These are phyloP conservation scores for Drosophila subsilvestris DNA, from an alignment of 2,888 invertebrate species.

Conservation along the genomic window DNA sequence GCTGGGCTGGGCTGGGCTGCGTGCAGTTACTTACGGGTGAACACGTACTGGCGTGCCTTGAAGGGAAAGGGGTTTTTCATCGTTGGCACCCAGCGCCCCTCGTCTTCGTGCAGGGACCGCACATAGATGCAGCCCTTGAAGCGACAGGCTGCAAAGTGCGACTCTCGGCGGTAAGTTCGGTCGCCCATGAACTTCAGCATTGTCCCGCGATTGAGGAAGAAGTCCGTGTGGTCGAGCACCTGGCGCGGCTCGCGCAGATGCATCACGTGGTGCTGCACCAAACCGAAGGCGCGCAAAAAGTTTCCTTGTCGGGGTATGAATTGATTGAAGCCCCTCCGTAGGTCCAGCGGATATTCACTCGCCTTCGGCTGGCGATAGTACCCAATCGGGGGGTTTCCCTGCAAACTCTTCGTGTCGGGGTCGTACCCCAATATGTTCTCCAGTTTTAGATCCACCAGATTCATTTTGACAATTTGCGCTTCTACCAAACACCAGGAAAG, in stretches of 20 bases:
- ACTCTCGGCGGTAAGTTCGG: fast-evolving
- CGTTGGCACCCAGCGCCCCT: too few relatives aligned
- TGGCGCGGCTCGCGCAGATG: not conserved
- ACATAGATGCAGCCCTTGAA: constrained; percentile 19
- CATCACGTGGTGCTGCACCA: constrained; percentile 15
- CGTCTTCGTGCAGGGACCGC: fast-evolving
- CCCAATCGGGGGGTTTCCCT: not conserved
- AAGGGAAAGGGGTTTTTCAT: too few relatives aligned
- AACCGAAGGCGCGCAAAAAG: not conserved
- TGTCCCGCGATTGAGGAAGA: constrained; percentile 12
- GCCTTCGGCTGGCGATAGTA: constrained; percentile 10
- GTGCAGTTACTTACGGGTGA: constrained; percentile 22
- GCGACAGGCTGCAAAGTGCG: constrained; percentile 9
- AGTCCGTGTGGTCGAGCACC: not conserved
- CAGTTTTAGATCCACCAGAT: constrained; percentile 7
- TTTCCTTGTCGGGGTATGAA: not conserved
- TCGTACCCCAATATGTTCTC: not conserved
- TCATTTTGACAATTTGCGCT: constrained; percentile 15
- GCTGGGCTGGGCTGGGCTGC: too few relatives aligned
- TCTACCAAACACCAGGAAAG: too few relatives aligned
- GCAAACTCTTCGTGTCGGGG: not conserved
- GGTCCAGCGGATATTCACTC: constrained; percentile 15
- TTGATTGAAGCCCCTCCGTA: not conserved
- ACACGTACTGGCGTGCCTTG: constrained; percentile 24
- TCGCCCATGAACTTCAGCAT: not conserved